phyloP scores from a whole-genome alignment of 2,797 vertebrate species.

The Gymnoscopelus braueri region DNA sequence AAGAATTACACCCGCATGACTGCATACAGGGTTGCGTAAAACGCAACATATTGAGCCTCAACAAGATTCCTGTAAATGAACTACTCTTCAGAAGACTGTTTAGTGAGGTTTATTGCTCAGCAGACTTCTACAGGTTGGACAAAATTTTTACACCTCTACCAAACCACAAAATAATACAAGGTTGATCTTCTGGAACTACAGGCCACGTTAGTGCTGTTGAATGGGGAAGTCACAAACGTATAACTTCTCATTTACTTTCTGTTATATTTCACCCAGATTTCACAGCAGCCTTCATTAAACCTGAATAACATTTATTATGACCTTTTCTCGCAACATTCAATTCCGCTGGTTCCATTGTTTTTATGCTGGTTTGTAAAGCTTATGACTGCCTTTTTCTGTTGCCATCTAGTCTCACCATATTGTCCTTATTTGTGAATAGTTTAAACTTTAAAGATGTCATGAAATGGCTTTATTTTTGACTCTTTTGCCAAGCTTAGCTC shows the following conservation, averaged over 20 bases:
- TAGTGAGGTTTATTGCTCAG: constrained; percentile 12
- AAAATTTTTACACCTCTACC: not conserved
- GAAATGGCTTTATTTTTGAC: not conserved
- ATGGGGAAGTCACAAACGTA: not conserved
- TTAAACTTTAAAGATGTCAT: constrained; percentile 14
- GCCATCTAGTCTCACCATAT: constrained; percentile 50
- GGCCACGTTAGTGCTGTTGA: constrained; percentile 41
- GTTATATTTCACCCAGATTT: constrained; percentile 13
- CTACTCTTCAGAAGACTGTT: constrained; percentile 16
- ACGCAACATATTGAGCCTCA: not conserved
- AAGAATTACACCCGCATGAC: constrained; percentile 93
- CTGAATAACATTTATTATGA: constrained; percentile 3
- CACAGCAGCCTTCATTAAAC: too few species aligned
- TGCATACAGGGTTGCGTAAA: constrained; percentile 88
- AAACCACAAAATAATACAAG: not conserved
- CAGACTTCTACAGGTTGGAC: not conserved
- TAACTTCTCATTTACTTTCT: not conserved
- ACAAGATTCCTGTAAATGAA: constrained; percentile 7
- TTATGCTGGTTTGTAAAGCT: constrained; percentile 37
- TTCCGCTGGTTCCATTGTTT: constrained; percentile 63
- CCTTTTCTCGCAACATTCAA: constrained; percentile 22
- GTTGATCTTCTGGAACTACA: not conserved
- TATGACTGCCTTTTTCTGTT: too few species aligned
- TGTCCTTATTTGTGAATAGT: constrained; percentile 53
- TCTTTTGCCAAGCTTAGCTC: too few species aligned